phyloP scores from a whole-genome alignment of 2,113 vertebrate genomes.

The Pollachius pollachius region DNA sequence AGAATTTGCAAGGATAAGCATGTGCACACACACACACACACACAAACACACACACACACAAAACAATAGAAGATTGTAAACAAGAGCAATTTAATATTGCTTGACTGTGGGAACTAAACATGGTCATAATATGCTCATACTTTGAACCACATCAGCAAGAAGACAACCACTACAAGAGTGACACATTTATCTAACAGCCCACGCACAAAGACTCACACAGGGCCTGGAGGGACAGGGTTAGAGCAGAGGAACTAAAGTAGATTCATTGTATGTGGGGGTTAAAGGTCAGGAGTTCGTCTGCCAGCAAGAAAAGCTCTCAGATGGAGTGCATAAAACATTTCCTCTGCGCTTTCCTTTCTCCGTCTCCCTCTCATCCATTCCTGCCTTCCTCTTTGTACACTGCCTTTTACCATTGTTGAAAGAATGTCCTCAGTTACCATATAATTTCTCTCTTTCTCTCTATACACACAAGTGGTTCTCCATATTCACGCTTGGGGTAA shows the following conservation, averaged over 20 bases:
- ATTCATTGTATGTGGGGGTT: conserved; percentile 39
- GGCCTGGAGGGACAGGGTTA: not conserved
- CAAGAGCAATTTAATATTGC: too few species aligned
- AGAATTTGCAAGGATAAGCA: not conserved
- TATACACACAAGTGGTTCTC: too few species aligned
- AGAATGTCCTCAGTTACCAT: not conserved
- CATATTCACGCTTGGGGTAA: too few species aligned
- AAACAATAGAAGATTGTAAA: not conserved
- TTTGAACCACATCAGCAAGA: conserved; percentile 1
- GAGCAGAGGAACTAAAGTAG: conserved; percentile 28
- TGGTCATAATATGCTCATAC: not conserved
- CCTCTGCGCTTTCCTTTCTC: conserved; percentile 27
- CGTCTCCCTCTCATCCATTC: conserved; percentile 1
- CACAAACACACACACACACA: not conserved
- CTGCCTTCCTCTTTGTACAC: conserved; percentile 2
- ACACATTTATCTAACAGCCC: not conserved
- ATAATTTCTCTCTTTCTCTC: too few species aligned
- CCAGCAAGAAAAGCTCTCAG: conserved; percentile 37
- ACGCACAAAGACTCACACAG: conserved; percentile 10
- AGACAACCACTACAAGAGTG: not conserved
- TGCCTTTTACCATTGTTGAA: not conserved
- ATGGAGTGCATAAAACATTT: conserved; percentile 52
- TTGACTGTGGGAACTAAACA: too few species aligned
- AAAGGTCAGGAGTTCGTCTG: conserved; percentile 45
- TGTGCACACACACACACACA: not conserved